These are phyloP conservation scores for Xiphophorus couchianus DNA, from an alignment of 2,113 vertebrate genomes.

Conservation along the genomic window DNA sequence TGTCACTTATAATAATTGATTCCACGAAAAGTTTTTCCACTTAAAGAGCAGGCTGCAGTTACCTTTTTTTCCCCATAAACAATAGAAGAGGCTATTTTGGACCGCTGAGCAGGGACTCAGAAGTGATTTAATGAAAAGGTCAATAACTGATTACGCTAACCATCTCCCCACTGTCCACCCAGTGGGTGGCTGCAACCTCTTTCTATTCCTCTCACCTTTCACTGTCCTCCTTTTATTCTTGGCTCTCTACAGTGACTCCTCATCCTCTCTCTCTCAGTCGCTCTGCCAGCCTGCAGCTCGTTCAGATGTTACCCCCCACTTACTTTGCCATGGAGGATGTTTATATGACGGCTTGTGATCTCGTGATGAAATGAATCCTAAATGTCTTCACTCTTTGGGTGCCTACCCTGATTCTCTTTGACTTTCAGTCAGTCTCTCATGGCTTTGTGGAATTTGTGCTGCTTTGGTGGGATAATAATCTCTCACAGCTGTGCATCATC, in stretches of 20 bases:
- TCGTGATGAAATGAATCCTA: constrained; percentile 63
- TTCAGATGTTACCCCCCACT: constrained; percentile 55
- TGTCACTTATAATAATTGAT: neutral
- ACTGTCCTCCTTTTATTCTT: constrained; percentile 22
- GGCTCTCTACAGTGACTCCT: constrained; percentile 32
- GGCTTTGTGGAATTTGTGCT: constrained; percentile 16
- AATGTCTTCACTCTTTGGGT: constrained; percentile 57
- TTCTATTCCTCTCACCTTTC: constrained; percentile 24
- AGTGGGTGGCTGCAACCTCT: constrained; percentile 26
- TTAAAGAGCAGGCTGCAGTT: neutral
- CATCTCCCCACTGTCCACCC: constrained; percentile 25
- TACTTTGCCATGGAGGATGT: constrained; percentile 34
- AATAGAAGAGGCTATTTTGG: neutral
- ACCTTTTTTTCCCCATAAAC: constrained; percentile 9
- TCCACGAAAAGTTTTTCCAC: constrained; percentile 6
- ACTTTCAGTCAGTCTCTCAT: neutral
- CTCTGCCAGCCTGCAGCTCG: constrained; percentile 12
- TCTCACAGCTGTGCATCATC: constrained; percentile 52
- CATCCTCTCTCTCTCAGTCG: neutral
- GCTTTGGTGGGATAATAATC: constrained; percentile 37
- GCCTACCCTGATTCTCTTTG: constrained; percentile 25
- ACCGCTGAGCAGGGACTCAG: constrained; percentile 20
- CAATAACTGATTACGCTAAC: constrained; percentile 42
- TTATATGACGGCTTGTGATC: constrained; percentile 58
- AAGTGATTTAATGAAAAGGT: constrained; percentile 61